phyloP scores from a whole-genome alignment of 2,797 vertebrate genomes.

The Halcyon smyrnensis region DNA sequence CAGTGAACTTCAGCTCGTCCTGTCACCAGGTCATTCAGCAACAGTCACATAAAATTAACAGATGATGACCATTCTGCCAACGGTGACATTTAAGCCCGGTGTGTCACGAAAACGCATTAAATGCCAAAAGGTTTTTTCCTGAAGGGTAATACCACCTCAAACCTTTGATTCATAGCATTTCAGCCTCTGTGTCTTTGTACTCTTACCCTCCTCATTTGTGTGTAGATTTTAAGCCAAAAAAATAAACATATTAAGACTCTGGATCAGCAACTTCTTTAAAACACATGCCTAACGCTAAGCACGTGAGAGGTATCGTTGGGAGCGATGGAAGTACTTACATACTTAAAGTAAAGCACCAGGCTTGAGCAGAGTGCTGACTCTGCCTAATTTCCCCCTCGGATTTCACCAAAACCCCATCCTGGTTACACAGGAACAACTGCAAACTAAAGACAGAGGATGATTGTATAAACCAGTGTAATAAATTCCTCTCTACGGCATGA shows the following conservation, averaged over 20 bases:
- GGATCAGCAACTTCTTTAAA: slow-evolving; percentile 16
- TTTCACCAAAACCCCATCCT: not conserved
- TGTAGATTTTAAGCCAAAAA: not conserved
- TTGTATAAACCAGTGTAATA: not conserved
- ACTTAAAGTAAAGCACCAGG: not conserved
- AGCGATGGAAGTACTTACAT: not conserved
- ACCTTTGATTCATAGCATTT: not conserved
- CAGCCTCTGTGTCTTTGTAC: not conserved
- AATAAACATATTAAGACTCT: not conserved
- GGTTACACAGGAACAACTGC: slow-evolving; percentile 29
- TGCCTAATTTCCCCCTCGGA: not conserved
- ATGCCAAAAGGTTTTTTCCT: not conserved
- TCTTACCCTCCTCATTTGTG: not conserved
- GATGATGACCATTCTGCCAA: not conserved
- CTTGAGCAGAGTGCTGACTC: slow-evolving; percentile 21
- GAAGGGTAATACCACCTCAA: not conserved
- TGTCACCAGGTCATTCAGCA: not conserved
- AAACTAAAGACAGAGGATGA: not conserved
- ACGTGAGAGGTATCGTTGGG: not conserved
- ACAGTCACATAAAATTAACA: not conserved
- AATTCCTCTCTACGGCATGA: not conserved
- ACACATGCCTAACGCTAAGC: slow-evolving; percentile 18
- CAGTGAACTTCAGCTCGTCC: not conserved
- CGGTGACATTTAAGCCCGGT: not conserved
- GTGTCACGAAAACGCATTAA: not conserved